Evolutionary conservation across 1,140 invertebrate genomes (phyloP).

Genomic region (Agrilus planipennis): DNA sequence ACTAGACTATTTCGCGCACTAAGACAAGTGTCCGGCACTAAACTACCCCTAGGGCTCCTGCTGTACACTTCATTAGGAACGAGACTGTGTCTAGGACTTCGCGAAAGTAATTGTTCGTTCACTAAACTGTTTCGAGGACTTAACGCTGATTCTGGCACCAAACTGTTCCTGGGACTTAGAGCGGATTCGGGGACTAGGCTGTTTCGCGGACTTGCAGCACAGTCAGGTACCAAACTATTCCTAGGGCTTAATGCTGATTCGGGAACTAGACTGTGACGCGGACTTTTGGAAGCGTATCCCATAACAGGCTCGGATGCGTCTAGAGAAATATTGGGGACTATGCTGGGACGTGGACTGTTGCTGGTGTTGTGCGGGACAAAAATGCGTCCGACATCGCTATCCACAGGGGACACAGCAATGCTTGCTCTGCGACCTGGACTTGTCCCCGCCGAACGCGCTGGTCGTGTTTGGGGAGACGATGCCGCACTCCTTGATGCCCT

Average conservation of each 20-base stretch:
- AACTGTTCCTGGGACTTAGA: conserved; percentile 38
- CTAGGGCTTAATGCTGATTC: conserved; percentile 44
- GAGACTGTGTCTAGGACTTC: conserved; percentile 42
- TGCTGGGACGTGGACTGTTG: conserved; percentile 48
- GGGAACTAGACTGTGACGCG: conserved; percentile 40
- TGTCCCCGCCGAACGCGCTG: conserved; percentile 33
- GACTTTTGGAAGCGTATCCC: conserved; percentile 33
- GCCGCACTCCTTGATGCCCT: conserved; percentile 50
- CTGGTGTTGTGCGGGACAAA: too few relatives aligned
- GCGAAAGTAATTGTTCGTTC: conserved; percentile 36
- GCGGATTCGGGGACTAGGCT: conserved; percentile 35
- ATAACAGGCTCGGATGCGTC: conserved; percentile 22
- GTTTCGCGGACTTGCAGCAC: conserved; percentile 32
- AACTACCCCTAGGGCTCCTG: conserved; percentile 50
- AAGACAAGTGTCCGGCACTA: conserved; percentile 50
- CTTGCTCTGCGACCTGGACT: conserved; percentile 36
- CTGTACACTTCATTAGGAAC: conserved; percentile 39
- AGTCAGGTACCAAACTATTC: conserved; percentile 42
- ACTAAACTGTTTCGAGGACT: conserved; percentile 45
- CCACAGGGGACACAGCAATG: conserved; percentile 36
- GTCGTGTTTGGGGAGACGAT: conserved; percentile 44
- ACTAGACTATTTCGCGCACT: conserved; percentile 40
- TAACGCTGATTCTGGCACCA: conserved; percentile 31
- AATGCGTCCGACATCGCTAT: conserved; percentile 42
- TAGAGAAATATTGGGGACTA: conserved; percentile 45